These are phyloP conservation scores for Lissocephala sabroskyi DNA, from an alignment of 2,888 invertebrate genomes.

Conservation along the genomic window DNA sequence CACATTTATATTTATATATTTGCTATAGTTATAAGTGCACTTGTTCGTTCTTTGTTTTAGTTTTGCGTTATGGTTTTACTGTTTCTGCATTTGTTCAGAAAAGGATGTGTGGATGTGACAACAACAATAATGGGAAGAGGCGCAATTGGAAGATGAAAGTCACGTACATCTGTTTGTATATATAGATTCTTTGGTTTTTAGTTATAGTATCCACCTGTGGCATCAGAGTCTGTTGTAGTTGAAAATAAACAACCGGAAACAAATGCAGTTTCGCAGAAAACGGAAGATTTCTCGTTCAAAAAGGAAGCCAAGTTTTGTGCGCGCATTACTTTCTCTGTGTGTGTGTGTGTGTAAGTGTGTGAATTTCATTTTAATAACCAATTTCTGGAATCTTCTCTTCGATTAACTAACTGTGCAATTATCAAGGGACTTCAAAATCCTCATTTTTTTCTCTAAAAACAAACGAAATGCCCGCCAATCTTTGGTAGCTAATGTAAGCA, in stretches of 20 bases:
- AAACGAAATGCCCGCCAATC: constrained; percentile 45
- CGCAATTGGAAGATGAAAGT: constrained; percentile 36
- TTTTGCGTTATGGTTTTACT: too few species aligned
- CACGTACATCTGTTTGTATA: background rate
- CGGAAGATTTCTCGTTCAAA: constrained; percentile 34
- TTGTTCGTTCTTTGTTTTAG: constrained; percentile 29
- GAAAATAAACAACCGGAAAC: constrained; percentile 13
- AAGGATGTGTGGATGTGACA: constrained; percentile 14
- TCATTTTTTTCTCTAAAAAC: constrained; percentile 17
- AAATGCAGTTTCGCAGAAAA: constrained; percentile 33
- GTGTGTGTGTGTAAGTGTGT: constrained; percentile 11
- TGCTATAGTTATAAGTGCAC: constrained; percentile 40
- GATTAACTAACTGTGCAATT: constrained; percentile 32
- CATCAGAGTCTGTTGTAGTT: constrained; percentile 38
- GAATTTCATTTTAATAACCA: constrained; percentile 5
- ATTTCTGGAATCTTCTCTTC: background rate
- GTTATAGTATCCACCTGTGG: constrained; percentile 53
- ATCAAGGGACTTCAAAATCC: constrained; percentile 41
- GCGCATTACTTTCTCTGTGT: background rate
- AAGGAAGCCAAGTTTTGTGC: constrained; percentile 37
- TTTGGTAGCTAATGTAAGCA: constrained; percentile 27
- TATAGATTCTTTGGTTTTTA: background rate
- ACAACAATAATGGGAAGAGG: constrained; percentile 24
- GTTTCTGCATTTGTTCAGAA: constrained; percentile 25
- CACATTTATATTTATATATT: constrained; percentile 36